These are phyloP conservation scores for Trissolcus japonicus DNA, from an alignment of 2,888 invertebrate genomes.

Conservation along the genomic window DNA sequence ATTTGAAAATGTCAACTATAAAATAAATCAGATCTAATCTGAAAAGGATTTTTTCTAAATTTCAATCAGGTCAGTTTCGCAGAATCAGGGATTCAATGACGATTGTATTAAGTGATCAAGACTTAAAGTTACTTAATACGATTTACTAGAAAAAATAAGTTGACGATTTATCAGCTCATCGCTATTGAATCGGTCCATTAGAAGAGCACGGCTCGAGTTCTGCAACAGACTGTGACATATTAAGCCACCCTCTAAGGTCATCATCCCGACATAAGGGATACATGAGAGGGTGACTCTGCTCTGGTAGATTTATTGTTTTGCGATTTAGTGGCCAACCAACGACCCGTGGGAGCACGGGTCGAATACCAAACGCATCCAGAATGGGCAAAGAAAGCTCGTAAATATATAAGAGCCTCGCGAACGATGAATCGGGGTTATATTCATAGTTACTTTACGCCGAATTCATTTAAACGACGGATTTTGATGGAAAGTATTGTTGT, in stretches of 20 bases:
- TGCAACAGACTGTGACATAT: slow-evolving; percentile 77
- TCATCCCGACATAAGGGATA: slow-evolving; percentile 69
- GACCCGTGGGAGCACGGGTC: slow-evolving; percentile 61
- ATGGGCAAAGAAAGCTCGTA: slow-evolving; percentile 50
- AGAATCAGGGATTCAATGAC: not conserved
- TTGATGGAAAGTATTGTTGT: not conserved
- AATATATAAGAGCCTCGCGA: slow-evolving; percentile 50
- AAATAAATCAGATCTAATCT: too few species aligned
- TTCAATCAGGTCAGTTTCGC: too few species aligned
- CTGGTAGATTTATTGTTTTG: slow-evolving; percentile 73
- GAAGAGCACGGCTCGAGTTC: slow-evolving; percentile 66
- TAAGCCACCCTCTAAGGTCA: slow-evolving; percentile 73
- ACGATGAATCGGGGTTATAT: slow-evolving; percentile 31
- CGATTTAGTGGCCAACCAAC: slow-evolving; percentile 69
- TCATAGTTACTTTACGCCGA: slow-evolving; percentile 34
- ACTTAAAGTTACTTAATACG: slow-evolving; percentile 46
- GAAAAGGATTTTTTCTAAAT: too few species aligned
- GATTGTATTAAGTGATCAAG: slow-evolving; percentile 16
- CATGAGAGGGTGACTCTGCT: slow-evolving; percentile 64
- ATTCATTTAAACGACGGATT: slow-evolving; percentile 28
- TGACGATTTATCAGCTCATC: slow-evolving; percentile 55
- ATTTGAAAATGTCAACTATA: too few species aligned
- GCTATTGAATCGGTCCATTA: slow-evolving; percentile 75
- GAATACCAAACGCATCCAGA: slow-evolving; percentile 43
- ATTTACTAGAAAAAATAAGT: slow-evolving; percentile 45